phyloP scores from a whole-genome alignment of 2,113 vertebrate species.

The Parus major region DNA sequence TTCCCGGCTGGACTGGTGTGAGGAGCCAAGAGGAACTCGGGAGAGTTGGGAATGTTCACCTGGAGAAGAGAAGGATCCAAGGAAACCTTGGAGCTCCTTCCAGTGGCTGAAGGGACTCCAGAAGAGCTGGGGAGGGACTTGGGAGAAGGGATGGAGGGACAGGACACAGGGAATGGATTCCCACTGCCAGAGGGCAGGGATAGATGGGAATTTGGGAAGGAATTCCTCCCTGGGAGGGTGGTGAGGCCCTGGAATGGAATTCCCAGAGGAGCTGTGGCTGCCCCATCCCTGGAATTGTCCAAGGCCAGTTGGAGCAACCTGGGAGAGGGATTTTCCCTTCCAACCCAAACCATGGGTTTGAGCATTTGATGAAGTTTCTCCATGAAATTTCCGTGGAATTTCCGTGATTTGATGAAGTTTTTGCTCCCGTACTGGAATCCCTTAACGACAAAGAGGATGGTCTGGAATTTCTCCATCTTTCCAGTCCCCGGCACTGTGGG shows the following conservation, averaged over 20 bases:
- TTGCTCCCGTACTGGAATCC: not conserved
- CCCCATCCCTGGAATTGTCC: not conserved
- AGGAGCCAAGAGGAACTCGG: not conserved
- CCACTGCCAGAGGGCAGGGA: not conserved
- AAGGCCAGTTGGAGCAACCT: not conserved
- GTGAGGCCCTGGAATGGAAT: not conserved
- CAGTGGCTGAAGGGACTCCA: not conserved
- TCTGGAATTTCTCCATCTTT: not conserved
- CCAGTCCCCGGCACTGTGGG: fast-evolving
- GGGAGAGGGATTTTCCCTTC: not conserved
- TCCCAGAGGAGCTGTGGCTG: not conserved
- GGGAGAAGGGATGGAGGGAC: not conserved
- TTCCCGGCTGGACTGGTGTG: not conserved
- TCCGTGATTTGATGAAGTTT: not conserved
- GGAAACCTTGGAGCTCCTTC: not conserved
- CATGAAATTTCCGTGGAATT: not conserved
- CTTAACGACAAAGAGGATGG: not conserved
- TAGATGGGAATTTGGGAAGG: not conserved
- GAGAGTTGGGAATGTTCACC: not conserved
- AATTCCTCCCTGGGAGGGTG: fast-evolving
- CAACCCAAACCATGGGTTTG: not conserved
- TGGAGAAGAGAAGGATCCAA: not conserved
- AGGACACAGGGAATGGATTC: not conserved
- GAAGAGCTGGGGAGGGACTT: not conserved
- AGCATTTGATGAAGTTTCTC: not conserved